Conservation (phyloP, 2,113 vertebrate species). For the Triplophysa rosa region DNA sequence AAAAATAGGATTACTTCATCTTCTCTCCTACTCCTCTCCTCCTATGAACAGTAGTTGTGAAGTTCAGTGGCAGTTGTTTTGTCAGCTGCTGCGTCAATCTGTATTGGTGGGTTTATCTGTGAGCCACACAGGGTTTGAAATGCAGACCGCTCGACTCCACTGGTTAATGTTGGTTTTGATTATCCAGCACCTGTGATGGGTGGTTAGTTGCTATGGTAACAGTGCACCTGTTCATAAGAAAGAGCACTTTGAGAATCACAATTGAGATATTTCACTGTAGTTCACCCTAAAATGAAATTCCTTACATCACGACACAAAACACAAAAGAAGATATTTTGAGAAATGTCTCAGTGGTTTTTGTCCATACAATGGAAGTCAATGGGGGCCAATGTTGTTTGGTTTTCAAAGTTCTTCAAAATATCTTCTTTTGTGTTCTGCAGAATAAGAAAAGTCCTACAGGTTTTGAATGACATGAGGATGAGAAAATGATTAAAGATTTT, state of each 20-base stretch:
- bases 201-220: background rate
- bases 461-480: too few relatives aligned
- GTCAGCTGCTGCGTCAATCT: conserved; percentile 18
- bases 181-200: conserved; percentile 7
- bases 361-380: too few relatives aligned
- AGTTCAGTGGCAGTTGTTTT: background rate
- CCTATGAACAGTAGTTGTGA: background rate
- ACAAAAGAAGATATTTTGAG: too few relatives aligned
- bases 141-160: background rate
- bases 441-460: too few relatives aligned
- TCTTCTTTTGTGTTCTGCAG: too few relatives aligned
- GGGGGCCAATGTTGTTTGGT: too few relatives aligned
- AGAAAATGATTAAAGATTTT: too few relatives aligned
- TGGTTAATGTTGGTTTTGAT: background rate
- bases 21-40: background rate
- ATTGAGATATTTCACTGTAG: background rate
- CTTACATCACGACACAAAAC: too few relatives aligned
- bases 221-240: background rate
- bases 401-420: too few relatives aligned
- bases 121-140: background rate
- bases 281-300: too few relatives aligned
- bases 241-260: background rate
- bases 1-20: background rate
- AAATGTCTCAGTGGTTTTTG: too few relatives aligned
- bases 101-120: background rate